phyloP scores from a whole-genome alignment of 2,797 vertebrate genomes.

The Ctenosaura bakeri region DNA sequence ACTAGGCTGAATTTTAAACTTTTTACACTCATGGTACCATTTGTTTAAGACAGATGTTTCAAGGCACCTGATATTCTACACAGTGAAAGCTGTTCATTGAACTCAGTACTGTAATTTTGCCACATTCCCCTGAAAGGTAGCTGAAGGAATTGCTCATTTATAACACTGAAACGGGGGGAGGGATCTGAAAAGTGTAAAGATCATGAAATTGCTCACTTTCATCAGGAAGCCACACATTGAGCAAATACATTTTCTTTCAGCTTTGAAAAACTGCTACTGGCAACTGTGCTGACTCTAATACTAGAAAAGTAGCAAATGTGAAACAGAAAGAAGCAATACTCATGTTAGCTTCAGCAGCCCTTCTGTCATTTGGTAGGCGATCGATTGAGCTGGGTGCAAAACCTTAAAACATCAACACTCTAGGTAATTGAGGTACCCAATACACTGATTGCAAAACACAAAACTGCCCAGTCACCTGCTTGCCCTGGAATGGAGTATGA shows the following conservation, averaged over 20 bases:
- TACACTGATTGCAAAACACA: conserved; percentile 37
- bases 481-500: conserved; percentile 16
- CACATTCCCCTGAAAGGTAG: neutral
- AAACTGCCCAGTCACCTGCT: conserved; percentile 12
- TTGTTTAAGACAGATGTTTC: neutral
- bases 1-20: neutral
- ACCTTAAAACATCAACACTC: conserved; percentile 41
- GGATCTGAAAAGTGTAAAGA: conserved; percentile 35
- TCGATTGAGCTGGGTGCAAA: conserved; percentile 41
- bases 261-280: conserved; percentile 28
- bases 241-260: conserved; percentile 42
- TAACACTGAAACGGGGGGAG: neutral
- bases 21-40: conserved; percentile 18
- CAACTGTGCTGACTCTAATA: conserved; percentile 37
- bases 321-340: conserved; percentile 25
- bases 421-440: conserved; percentile 42
- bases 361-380: conserved; percentile 40
- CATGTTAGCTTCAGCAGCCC: conserved; percentile 13
- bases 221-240: conserved; percentile 49
- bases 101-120: conserved; percentile 10
- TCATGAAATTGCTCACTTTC: conserved; percentile 48
- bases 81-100: conserved; percentile 8
- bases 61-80: neutral
- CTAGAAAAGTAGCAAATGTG: conserved; percentile 42
- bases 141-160: conserved; percentile 34